These are phyloP conservation scores for Bellardia pandia DNA, from an alignment of 2,888 invertebrate genomes.

Conservation along the genomic window DNA sequence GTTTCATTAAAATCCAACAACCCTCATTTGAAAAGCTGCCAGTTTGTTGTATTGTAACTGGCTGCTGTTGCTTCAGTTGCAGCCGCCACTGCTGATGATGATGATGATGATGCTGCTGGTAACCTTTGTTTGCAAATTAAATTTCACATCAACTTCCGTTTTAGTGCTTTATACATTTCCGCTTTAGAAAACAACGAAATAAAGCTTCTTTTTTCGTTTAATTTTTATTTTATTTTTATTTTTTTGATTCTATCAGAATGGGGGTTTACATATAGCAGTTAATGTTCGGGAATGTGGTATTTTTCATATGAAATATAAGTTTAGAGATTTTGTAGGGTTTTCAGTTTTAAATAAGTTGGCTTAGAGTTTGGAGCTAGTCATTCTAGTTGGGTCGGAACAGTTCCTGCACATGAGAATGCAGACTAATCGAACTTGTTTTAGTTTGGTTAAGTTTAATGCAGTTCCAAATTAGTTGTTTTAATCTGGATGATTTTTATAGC, in stretches of 20 bases:
- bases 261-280: slow-evolving; percentile 36
- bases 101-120: slow-evolving; percentile 32
- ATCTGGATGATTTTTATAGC: too few species aligned
- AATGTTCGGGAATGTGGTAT: slow-evolving; percentile 25
- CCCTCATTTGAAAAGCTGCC: slow-evolving; percentile 44
- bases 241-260: slow-evolving; percentile 44
- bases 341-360: too few species aligned
- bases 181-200: slow-evolving; percentile 52
- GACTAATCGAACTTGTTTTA: too few species aligned
- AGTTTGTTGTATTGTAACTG: slow-evolving; percentile 10
- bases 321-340: slow-evolving; percentile 4
- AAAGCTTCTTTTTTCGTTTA: slow-evolving; percentile 32
- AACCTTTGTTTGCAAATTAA: slow-evolving; percentile 70
- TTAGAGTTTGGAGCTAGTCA: too few species aligned
- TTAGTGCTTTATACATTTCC: slow-evolving; percentile 66
- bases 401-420: too few species aligned
- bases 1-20: slow-evolving; percentile 61
- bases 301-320: slow-evolving; percentile 7
- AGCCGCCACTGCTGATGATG: background rate
- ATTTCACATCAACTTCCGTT: slow-evolving; percentile 71
- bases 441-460: too few species aligned
- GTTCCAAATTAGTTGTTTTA: background rate
- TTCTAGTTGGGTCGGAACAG: too few species aligned
- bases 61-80: slow-evolving; percentile 13
- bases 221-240: background rate